Conservation (phyloP, 2,797 vertebrate species). For the Rhinatrema bivittatum region DNA sequence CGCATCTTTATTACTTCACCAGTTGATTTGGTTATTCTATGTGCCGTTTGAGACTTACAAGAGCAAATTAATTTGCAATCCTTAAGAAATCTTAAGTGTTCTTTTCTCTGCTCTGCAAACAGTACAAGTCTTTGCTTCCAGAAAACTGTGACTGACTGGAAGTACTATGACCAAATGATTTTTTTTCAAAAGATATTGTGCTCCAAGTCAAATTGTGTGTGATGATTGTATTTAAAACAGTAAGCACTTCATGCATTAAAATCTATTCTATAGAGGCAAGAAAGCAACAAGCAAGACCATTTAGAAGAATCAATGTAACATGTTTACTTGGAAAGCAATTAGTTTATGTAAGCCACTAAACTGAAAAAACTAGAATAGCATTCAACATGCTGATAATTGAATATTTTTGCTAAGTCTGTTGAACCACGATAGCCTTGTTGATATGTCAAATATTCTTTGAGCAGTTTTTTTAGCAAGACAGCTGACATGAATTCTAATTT, state of each 20-base stretch:
- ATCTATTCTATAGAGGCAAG: slow-evolving; percentile 13
- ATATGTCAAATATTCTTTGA: slow-evolving; percentile 15
- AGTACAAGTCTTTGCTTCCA: neutral
- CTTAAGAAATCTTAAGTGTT: neutral
- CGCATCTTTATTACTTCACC: neutral
- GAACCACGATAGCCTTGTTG: slow-evolving; percentile 14
- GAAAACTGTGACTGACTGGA: neutral
- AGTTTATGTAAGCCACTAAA: slow-evolving; percentile 28
- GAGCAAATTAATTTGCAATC: slow-evolving; percentile 1
- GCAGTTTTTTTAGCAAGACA: too few relatives aligned
- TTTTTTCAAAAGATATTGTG: slow-evolving; percentile 5
- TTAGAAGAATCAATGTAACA: slow-evolving; percentile 11
- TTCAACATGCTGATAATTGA: slow-evolving; percentile 23
- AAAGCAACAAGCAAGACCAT: slow-evolving; percentile 2
- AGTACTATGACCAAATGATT: neutral
- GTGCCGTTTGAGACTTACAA: neutral
- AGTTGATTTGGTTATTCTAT: neutral
- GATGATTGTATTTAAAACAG: neutral
- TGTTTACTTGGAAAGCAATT: slow-evolving; percentile 26
- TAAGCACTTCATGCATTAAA: slow-evolving; percentile 13
- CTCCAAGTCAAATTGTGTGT: slow-evolving; percentile 7
- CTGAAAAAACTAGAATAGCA: slow-evolving; percentile 16
- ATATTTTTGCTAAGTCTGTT: slow-evolving; percentile 20
- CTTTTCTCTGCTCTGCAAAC: slow-evolving; percentile 8
- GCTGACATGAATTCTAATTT: too few relatives aligned